Base-by-base conservation (phyloP, 35 echinoderm and acorn worm genomes). In the Heliocidaris tuberculata region DNA sequence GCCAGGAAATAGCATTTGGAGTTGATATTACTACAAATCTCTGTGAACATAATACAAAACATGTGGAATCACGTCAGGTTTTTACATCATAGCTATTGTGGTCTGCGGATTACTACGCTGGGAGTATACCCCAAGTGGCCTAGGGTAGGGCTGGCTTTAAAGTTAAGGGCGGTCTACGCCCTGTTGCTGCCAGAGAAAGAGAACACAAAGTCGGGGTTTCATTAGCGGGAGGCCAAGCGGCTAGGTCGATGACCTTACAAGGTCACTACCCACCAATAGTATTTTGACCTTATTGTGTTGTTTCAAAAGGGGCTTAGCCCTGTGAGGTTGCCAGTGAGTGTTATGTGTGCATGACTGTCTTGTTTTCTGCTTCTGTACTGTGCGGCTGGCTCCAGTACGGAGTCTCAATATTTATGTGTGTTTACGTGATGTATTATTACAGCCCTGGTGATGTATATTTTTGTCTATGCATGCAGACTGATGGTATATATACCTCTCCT, bases 1-100 rank as follows among this genome's bases (percentile, higher is more conserved):
- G 87, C 87, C 87, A 89, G 87, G 87, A 89, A 89, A 89, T 89
- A 89, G 31, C 87, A 89, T 89, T 89, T 89, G 87, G 87, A 89
- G 87, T 42, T 89, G 87, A 47, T 89, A 89, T 89, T 89, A 89
- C 87, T 89, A 89, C 87, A 89, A 89, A 89, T 89, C 87, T 89
- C 87, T 19, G 2, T 4, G 31, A 47, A 89, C 87, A 89, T 89
- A 89, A 89, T 19, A 16, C 19, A n/a, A 89, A 89, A 32, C 87
- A 89, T 89, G 87, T 89, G 87, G 87, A 89, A 47, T 89, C 65
- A 27, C 31, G 87, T 89, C 47, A 48, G 87, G 31, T 89, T 89
- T 89, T 89, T 89, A 48, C 87, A 89, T 89, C 87, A 89, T 48
- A 32, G 87, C 87, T 24, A 89, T 48, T 89, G 87, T 47, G 87